Conservation (phyloP, 2,113 vertebrate genomes). For the Phrynosoma blainvillii region DNA sequence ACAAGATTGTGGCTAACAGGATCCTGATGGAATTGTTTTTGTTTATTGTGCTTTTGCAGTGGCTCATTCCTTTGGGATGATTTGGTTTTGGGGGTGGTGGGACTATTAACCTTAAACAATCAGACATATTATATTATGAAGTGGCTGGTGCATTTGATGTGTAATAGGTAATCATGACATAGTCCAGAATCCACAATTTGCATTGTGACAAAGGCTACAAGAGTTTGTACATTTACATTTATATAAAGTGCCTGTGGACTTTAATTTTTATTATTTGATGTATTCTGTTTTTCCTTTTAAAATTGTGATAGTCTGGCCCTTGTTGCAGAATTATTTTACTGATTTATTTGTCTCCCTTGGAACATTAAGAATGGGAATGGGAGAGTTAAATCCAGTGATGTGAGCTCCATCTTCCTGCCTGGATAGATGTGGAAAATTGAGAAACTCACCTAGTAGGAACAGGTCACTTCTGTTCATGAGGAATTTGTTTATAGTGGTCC, state of each 20-base stretch:
- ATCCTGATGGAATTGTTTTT: accelerated
- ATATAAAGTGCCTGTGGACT: not conserved
- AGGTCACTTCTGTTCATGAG: not conserved
- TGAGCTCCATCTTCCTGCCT: not conserved
- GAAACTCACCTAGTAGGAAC: not conserved
- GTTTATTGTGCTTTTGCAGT: not conserved
- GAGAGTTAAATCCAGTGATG: not conserved
- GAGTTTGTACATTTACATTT: not conserved
- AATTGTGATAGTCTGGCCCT: not conserved
- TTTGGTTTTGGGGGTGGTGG: too few species aligned
- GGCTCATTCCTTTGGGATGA: not conserved
- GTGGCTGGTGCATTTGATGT: not conserved
- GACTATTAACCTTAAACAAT: too few species aligned
- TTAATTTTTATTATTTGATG: not conserved
- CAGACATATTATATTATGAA: not conserved
- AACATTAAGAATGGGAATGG: not conserved
- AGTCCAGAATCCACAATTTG: not conserved
- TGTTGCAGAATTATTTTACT: not conserved
- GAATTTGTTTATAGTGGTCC: accelerated
- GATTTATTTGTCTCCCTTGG: too few species aligned
- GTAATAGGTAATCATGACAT: not conserved
- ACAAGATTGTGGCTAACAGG: not conserved
- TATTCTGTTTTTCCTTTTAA: not conserved
- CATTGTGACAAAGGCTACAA: too few species aligned
- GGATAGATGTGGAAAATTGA: not conserved